phyloP scores from a whole-genome alignment of 2,113 vertebrate genomes.

The Pseudopipra pipra region DNA sequence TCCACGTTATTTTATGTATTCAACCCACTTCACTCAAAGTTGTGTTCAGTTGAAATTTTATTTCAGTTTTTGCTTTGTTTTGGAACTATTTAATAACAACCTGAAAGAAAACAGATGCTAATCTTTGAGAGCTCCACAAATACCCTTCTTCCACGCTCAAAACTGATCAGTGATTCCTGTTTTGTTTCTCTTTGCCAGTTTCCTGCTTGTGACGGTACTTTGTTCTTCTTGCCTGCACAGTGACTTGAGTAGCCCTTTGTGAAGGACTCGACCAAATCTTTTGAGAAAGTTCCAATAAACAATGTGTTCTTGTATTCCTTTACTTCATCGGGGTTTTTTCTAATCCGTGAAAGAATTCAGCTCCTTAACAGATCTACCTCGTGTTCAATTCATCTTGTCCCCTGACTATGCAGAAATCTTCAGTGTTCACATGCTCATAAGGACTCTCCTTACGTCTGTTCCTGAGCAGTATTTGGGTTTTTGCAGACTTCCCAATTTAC shows the following conservation, averaged over 20 bases:
- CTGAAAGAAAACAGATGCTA: neutral
- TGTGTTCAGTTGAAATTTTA: neutral
- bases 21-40: neutral
- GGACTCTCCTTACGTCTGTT: neutral
- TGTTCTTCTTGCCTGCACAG: slow-evolving; percentile 22
- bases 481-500: neutral
- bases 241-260: slow-evolving; percentile 46
- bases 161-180: neutral
- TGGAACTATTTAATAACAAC: neutral
- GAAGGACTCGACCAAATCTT: slow-evolving; percentile 18
- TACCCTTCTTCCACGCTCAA: neutral
- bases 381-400: slow-evolving; percentile 36
- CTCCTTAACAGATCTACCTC: slow-evolving; percentile 26
- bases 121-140: neutral
- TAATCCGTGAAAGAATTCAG: slow-evolving; percentile 52
- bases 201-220: neutral
- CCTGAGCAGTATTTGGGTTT: neutral
- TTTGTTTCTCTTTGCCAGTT: neutral
- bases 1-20: neutral
- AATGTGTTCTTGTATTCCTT: slow-evolving; percentile 40
- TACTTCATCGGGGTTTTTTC: neutral
- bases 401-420: neutral
- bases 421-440: neutral
- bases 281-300: slow-evolving; percentile 2
- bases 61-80: neutral